Percentiles rank a stretch among this genome's conserved stretches.
Conservation (phyloP, 2,888 invertebrate species). For the Noctuana brunneofusca region DNA sequence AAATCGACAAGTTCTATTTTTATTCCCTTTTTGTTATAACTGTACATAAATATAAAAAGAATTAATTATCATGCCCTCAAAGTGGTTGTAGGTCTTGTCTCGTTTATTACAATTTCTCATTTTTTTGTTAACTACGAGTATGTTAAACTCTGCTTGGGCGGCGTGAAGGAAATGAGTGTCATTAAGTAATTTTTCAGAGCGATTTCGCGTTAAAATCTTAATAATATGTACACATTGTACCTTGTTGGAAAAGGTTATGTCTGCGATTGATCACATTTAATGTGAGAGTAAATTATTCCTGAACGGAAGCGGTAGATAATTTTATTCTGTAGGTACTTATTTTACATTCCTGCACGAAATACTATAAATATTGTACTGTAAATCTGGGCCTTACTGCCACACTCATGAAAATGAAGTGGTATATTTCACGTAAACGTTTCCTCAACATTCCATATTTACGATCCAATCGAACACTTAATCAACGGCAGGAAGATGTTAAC, state of each 20-base stretch:
- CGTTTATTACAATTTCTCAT: constrained; percentile 21
- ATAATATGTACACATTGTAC: constrained; percentile 39
- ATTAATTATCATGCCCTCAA: neutral
- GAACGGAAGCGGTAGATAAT: constrained; percentile 64
- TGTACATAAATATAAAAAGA: neutral
- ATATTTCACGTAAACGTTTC: constrained; percentile 56
- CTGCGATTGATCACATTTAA: constrained; percentile 55
- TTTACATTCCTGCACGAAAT: neutral
- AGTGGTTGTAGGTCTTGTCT: constrained; percentile 1
- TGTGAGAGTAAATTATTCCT: constrained; percentile 55
- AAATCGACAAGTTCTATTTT: too few species aligned
- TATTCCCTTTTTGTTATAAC: neutral
- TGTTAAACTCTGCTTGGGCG: constrained; percentile 18
- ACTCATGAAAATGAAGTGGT: constrained; percentile 53
- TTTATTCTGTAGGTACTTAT: neutral
- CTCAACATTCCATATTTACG: constrained; percentile 62
- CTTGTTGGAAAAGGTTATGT: constrained; percentile 56
- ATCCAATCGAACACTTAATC: constrained; percentile 65
- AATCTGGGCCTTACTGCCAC: constrained; percentile 42
- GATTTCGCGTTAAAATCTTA: constrained; percentile 51
- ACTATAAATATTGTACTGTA: constrained; percentile 40
- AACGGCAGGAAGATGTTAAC: constrained; percentile 68
- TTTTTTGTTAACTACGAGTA: constrained; percentile 6
- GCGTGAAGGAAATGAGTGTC: constrained; percentile 54
- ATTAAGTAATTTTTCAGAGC: constrained; percentile 51